Percentiles rank a stretch among this genome's conserved stretches.
These are phyloP conservation scores for Serripes groenlandicus DNA, from an alignment of 2,888 invertebrate species.

Conservation along the genomic window DNA sequence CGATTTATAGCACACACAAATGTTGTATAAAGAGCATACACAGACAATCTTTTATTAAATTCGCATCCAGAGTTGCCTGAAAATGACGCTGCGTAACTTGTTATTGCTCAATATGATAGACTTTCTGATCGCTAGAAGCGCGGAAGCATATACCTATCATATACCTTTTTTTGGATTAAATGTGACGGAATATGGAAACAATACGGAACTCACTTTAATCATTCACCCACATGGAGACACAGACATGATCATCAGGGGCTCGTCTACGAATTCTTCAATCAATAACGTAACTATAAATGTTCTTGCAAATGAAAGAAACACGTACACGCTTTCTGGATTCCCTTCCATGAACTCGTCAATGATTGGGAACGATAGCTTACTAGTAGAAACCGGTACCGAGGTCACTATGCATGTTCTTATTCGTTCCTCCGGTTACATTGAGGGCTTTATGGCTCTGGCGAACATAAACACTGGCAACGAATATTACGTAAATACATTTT, in stretches of 20 bases:
- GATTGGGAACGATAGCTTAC: constrained; percentile 5
- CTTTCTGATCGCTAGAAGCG: not conserved
- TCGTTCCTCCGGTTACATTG: constrained; percentile 16
- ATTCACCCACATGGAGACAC: not conserved
- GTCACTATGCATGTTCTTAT: constrained; percentile 7
- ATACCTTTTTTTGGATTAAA: constrained; percentile 13
- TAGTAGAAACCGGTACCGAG: not conserved
- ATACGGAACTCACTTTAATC: not conserved
- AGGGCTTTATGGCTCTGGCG: constrained; percentile 45
- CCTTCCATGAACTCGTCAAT: not conserved
- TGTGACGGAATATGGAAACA: not conserved
- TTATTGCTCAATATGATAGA: no score
- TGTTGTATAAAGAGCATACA: no score
- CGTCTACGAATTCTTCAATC: not conserved
- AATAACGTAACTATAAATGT: not conserved
- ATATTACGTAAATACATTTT: constrained; percentile 58
- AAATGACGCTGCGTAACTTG: no score
- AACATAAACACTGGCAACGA: constrained; percentile 31
- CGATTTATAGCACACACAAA: no score
- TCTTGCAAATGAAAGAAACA: not conserved
- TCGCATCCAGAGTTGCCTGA: no score
- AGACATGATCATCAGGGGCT: not conserved
- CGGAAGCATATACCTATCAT: not conserved
- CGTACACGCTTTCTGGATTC: not conserved
- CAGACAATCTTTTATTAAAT: no score